These are phyloP conservation scores for Epizoanthus illoricatus DNA, from an alignment of 92 coral and sea anemone genomes.

Conservation along the genomic window DNA sequence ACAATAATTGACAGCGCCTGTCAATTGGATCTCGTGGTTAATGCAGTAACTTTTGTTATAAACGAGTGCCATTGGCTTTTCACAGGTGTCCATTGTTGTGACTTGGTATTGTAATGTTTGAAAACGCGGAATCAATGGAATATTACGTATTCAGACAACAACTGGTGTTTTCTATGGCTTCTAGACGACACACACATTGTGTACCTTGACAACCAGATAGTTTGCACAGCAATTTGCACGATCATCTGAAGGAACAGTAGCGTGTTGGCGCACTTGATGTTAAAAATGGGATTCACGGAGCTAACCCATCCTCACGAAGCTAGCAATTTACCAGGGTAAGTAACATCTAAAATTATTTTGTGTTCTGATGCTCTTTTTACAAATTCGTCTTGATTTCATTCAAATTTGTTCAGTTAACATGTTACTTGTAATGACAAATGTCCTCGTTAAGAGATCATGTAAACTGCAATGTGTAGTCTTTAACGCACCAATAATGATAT, in stretches of 20 bases:
- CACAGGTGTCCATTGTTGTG: conserved; percentile 25
- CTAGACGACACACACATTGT: conserved; percentile 63
- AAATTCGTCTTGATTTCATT: neutral
- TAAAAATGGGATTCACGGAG: conserved; percentile 88
- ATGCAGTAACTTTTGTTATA: neutral
- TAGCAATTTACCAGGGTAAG: conserved; percentile 97
- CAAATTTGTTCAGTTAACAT: neutral
- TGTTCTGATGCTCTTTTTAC: neutral
- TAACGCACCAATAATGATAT: neutral
- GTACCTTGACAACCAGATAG: conserved; percentile 77
- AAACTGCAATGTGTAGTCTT: neutral
- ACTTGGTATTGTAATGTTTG: conserved; percentile 43
- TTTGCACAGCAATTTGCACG: conserved; percentile 48
- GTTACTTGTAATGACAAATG: neutral
- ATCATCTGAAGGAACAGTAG: conserved; percentile 25
- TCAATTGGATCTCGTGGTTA: conserved; percentile 10
- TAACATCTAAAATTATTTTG: neutral
- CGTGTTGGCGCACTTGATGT: conserved; percentile 9
- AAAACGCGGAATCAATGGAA: conserved; percentile 44
- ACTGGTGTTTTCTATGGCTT: conserved; percentile 43
- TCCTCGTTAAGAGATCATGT: neutral
- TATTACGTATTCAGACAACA: conserved; percentile 54
- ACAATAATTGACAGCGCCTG: neutral
- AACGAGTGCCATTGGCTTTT: conserved; percentile 29
- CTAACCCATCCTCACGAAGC: conserved; percentile 87